Evolutionary conservation across 2,113 vertebrate genomes (phyloP), one percentile per base, ranked within the genome.

Genomic region (Leuciscus idus): DNA sequence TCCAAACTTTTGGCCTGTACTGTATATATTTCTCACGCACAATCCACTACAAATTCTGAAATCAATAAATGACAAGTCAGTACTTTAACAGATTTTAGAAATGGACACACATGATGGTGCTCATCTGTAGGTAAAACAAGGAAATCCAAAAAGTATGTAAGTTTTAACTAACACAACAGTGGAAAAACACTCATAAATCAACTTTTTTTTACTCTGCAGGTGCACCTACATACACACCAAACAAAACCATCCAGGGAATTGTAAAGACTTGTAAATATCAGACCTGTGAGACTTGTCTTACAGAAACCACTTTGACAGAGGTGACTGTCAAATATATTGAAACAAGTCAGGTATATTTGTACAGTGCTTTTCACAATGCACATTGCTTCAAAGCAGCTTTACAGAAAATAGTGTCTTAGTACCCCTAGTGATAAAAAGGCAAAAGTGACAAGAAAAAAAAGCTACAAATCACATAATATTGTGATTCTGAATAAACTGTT

Each of bases 221-320:
- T 80, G 57, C 15, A 61, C 55, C 77, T 62, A 43, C 6, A 46
- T 26, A 26, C 23, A 80, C 57, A 28, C 1, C 23, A 28, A 59
- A 26, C 57, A 43, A 61, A 26, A 26, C 23, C 21, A 19, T 46
- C 39, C 1, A 36, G 28, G 23, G 59, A 81, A 61, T 46, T 81
- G n/a, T 62, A 46, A 43, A 61, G 36, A 46, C 13, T 19, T 62
- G 36, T 46, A 46, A 64, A 26, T 19, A 13, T 6, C 62, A 46
- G 57, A 64, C 78, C 15, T 81, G 78, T 4, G 10, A 62, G 36
- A 80, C 55, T 61, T n/a, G 78, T 46, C 59, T 81, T 64, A 64
- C n/a, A 81, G 78, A 81, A 81, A 64, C 36, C 59, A 81, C 57
- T 81, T 64, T 81, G n/a, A 81, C 59, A 64, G n/a, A 10, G n/a